Conservation (phyloP, 2,113 vertebrate genomes). For the Amazona vittata region DNA sequence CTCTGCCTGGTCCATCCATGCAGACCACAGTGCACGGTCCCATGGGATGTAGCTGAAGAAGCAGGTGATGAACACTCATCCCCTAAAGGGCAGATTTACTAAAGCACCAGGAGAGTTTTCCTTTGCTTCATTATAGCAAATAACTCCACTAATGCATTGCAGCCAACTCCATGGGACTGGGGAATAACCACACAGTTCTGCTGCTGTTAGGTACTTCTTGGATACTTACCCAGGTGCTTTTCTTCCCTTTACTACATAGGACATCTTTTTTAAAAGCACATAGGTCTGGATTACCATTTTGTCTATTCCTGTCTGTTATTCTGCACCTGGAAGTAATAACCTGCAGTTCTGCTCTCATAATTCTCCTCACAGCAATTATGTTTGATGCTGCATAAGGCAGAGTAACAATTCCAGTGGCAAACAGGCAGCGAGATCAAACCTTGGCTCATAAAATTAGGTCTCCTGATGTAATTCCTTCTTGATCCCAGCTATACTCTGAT, state of each 20-base stretch:
- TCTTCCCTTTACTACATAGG: not conserved
- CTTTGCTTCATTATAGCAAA: not conserved
- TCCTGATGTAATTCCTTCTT: not conserved
- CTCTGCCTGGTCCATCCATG: not conserved
- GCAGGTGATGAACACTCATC: not conserved
- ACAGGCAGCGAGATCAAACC: not conserved
- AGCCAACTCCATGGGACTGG: not conserved
- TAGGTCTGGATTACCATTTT: not conserved
- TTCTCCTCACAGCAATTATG: not conserved
- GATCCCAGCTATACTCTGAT: not conserved
- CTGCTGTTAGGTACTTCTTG: not conserved
- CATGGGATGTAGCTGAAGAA: fast-evolving
- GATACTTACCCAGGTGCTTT: not conserved
- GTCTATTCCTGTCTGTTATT: not conserved
- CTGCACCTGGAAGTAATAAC: not conserved
- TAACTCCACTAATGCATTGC: not conserved
- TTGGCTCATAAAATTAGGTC: not conserved
- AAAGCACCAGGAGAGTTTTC: not conserved
- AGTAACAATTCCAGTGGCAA: not conserved
- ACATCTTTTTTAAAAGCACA: not conserved
- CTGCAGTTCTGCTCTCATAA: not conserved
- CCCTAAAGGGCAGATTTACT: not conserved
- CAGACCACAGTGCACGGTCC: not conserved
- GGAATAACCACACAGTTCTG: not conserved
- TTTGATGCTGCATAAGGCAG: not conserved